phyloP scores from a whole-genome alignment of 2,888 invertebrate species.

The Nymphalis c-album region DNA sequence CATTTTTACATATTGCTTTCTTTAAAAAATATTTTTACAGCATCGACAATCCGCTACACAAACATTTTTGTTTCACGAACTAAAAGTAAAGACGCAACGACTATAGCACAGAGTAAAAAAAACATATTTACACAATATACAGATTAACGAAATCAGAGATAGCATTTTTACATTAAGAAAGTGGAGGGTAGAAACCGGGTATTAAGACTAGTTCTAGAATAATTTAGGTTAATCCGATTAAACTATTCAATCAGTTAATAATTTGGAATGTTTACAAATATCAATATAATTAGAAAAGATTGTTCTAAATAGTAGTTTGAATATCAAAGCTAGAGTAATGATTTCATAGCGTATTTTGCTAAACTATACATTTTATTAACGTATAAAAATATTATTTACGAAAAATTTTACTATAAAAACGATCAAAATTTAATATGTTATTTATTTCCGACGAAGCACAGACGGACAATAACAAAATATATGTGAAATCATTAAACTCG shows the following conservation, averaged over 20 bases:
- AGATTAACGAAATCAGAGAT: conserved; percentile 34
- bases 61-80: conserved; percentile 1
- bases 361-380: conserved; percentile 7
- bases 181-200: conserved; percentile 32
- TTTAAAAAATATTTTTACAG: conserved; percentile 3
- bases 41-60: conserved; percentile 2
- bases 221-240: conserved; percentile 27
- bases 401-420: conserved; percentile 8
- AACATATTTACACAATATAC: conserved; percentile 60
- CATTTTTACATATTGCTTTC: conserved; percentile 10
- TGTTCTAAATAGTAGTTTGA: conserved; percentile 15
- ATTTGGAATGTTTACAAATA: conserved; percentile 61
- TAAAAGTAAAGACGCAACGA: conserved; percentile 23
- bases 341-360: conserved; percentile 10
- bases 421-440: background rate
- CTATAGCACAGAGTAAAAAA: conserved; percentile 46
- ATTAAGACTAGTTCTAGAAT: conserved; percentile 34
- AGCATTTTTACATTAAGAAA: conserved; percentile 43
- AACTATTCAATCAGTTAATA: conserved; percentile 47
- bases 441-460: background rate
- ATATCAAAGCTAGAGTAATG: conserved; percentile 12
- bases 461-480: background rate
- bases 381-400: conserved; percentile 8
- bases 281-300: conserved; percentile 20
- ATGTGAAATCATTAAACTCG: conserved; percentile 6